Base-by-base conservation (phyloP, 1,140 invertebrate genomes). In the Campoletis sonorensis region DNA sequence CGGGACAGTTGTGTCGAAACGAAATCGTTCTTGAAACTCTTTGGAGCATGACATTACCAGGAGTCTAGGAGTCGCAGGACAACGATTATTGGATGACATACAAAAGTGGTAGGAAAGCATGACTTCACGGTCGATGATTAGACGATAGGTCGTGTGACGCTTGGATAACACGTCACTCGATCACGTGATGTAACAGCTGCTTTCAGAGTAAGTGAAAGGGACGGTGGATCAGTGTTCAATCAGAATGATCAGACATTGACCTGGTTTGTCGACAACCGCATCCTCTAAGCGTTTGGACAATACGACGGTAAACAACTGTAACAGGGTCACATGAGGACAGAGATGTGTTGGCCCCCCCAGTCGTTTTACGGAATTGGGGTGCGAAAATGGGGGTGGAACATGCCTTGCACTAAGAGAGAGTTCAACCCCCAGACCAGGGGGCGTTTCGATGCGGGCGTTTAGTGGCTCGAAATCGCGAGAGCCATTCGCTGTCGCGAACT, bases 71-170 rank as follows among this genome's bases (percentile, higher is more conserved):
- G 58, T 13, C 18, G 4, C 10, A 27, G 81, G 78, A 84, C 68
- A 80, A 85, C 82, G 85, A 85, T 89, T 91, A 91, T 91, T 91
- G 91, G 90, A 89, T 91, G 90, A 89, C 90, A 91, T 86, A 90
- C 90, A 92, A 92, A 91, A 89, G 90, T 91, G 90, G 88, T 91
- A 92, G 91, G 91, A 83, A 83, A 92, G 86, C 86, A 92, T 91
- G 90, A 91, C 89, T 90, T 82, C 72, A 81, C 71, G 33, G 68
- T n/a, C 79, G 33, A 40, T 71, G 67, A 81, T 64, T 73, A 37
- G 40, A 26, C 21, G 26, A 18, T n/a, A 30, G 27, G 61, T 33
- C 13, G 15, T 79, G 54, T 75, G 18, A 75, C 21, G 37, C 27
- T 33, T 21, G 67, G 10, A 15, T 11, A 3, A n/a, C n/a, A n/a